Evolutionary conservation across 2,113 vertebrate genomes (phyloP).

Genomic region (Microtus richardsoni): DNA sequence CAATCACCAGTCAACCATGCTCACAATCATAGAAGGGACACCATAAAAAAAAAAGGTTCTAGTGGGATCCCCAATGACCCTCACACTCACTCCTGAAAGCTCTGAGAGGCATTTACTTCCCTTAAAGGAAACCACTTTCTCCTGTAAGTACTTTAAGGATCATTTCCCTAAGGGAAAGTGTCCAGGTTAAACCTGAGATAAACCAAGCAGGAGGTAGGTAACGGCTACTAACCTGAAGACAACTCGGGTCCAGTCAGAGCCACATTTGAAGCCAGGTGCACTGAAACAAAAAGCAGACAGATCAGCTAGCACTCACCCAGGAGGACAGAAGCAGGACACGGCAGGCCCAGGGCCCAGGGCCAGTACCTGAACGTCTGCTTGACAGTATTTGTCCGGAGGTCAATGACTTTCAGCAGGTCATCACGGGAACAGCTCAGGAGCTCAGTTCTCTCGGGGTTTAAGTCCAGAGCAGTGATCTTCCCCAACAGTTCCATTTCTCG

Average conservation of each 20-base stretch:
- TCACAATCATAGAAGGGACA: background rate
- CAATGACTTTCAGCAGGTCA: constrained; percentile 95
- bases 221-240: constrained; percentile 93
- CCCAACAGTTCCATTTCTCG: constrained; percentile 95
- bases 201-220: background rate
- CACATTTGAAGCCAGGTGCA: constrained; percentile 97
- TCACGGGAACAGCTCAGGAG: constrained; percentile 97
- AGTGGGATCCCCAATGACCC: background rate
- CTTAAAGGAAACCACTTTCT: background rate
- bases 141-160: no score
- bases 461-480: constrained; percentile 94
- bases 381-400: constrained; percentile 90
- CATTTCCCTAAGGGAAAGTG: background rate
- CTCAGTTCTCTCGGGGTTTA: constrained; percentile 96
- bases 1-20: fast-evolving
- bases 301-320: background rate
- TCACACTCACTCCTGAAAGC: background rate
- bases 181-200: no score
- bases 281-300: constrained; percentile 83
- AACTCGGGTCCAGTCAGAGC: constrained; percentile 97
- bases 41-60: no score
- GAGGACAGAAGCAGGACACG: background rate
- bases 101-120: fast-evolving
- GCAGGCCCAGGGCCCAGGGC: background rate
- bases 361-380: constrained; percentile 94